phyloP scores from a whole-genome alignment of 1,140 invertebrate species.

The Drosophila prosaltans region DNA sequence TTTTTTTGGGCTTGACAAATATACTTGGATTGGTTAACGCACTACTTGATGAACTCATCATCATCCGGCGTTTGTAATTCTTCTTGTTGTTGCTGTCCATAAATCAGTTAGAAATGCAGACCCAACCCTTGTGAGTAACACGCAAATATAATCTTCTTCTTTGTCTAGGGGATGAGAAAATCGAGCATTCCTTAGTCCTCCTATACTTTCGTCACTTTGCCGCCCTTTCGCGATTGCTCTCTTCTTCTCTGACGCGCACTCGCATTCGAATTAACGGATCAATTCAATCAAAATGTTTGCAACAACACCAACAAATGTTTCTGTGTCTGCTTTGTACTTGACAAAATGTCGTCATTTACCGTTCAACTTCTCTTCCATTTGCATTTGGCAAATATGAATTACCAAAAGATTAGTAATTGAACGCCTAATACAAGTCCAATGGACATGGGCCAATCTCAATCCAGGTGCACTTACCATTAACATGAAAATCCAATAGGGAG shows the following conservation, averaged over 20 bases:
- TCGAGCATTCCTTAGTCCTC: conserved; percentile 18
- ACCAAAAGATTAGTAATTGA: conserved; percentile 1
- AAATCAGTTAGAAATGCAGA: conserved; percentile 9
- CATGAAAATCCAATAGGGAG: conserved; percentile 35
- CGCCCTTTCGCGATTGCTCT: conserved; percentile 18
- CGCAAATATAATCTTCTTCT: conserved; percentile 1
- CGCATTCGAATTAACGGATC: conserved; percentile 71
- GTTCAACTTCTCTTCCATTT: conserved; percentile 37
- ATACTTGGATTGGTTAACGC: conserved; percentile 36
- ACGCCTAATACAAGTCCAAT: background rate
- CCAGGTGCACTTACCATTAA: conserved; percentile 53
- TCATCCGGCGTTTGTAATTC: conserved; percentile 13
- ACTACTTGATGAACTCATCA: conserved; percentile 50
- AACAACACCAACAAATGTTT: conserved; percentile 69
- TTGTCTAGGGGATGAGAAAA: background rate
- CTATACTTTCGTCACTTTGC: background rate
- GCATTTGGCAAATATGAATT: conserved; percentile 43
- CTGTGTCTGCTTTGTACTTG: conserved; percentile 41
- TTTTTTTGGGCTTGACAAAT: conserved; percentile 25
- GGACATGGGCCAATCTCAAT: background rate
- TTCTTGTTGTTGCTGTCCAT: background rate
- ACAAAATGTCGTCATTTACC: conserved; percentile 70
- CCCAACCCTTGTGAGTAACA: conserved; percentile 18
- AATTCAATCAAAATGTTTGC: conserved; percentile 17
- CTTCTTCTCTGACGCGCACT: conserved; percentile 21